Evolutionary conservation across 2,888 invertebrate genomes (phyloP), one percentile per base, ranked within the genome.

Genomic region (Axea sp.): DNA sequence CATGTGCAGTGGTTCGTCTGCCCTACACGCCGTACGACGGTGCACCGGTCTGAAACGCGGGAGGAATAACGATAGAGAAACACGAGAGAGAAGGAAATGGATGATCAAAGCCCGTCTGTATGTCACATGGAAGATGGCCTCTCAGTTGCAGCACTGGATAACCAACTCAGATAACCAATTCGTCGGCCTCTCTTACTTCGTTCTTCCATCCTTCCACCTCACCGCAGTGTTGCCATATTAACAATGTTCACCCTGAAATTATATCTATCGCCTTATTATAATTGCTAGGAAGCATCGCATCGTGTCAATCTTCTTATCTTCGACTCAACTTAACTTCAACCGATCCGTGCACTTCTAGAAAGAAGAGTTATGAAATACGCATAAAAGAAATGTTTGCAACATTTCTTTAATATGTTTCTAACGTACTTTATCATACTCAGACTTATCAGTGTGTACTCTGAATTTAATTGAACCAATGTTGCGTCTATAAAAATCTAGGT

Each of bases 21-120:
- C 47, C 53, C 59, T 59, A 59, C 67, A 60, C 62, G 51, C 57
- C 71, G 28, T 57, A 71, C 55, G 73, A 67, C 55, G 62, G 57
- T 64, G 47, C 53, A 51, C 57, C 62, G 62, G 68, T 67, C 35
- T 71, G 62, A 59, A 62, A 67, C 53, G 37, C 45, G 55, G 47
- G 53, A 65, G 64, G 57, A 67, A 51, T 37, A 39, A 73, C 47
- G 60, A 69, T 45, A 51, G 68, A 75, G 67, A 17, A 43, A 64
- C 24, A 30, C 35, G 17, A 69, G 62, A 76, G 53, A 51, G 53
- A 68, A 33, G 39, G 57, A 62, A 59, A 53, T 51, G 75, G 78
- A 82, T 80, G 82, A 83, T 81, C 79, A 82, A 82, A 82, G 83
- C 79, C 76, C 74, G 76, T 80, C 78, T 77, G 78, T 78, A 78